Percentiles rank a stretch among this genome's conserved stretches.
phyloP scores from a whole-genome alignment of 1,140 invertebrate species.

The Lasioglossum albipes region DNA sequence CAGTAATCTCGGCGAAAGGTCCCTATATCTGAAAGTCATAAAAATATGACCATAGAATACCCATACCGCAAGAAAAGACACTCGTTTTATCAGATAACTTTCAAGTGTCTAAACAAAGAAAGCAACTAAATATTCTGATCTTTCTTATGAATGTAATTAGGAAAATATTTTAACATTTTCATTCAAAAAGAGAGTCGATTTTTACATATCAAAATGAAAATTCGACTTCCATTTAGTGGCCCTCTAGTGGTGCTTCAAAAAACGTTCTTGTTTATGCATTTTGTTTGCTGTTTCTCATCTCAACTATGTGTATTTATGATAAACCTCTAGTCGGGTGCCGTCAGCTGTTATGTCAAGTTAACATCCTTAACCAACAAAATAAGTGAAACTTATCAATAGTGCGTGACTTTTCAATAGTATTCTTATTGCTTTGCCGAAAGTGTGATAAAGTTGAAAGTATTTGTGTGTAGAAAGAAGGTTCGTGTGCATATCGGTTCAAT shows the following conservation, averaged over 20 bases:
- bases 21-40: no score
- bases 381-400: slow-evolving; percentile 37
- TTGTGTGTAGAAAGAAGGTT: slow-evolving; percentile 30
- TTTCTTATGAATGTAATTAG: no score
- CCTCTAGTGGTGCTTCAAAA: not conserved
- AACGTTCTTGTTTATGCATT: not conserved
- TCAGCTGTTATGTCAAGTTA: slow-evolving; percentile 67
- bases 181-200: no score
- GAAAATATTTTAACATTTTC: no score
- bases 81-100: no score
- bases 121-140: no score
- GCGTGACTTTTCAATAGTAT: slow-evolving; percentile 14
- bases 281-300: slow-evolving; percentile 21
- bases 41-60: no score
- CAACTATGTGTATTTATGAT: slow-evolving; percentile 10
- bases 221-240: not conserved
- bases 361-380: slow-evolving; percentile 66
- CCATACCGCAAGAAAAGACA: no score
- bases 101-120: no score
- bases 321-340: slow-evolving; percentile 41
- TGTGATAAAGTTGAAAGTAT: not conserved
- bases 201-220: no score
- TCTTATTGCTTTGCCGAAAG: slow-evolving; percentile 3
- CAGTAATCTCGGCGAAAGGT: no score
- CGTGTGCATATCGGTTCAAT: slow-evolving; percentile 1